Conservation (phyloP, 2,113 vertebrate genomes). For the Pachycephala philippinensis region DNA sequence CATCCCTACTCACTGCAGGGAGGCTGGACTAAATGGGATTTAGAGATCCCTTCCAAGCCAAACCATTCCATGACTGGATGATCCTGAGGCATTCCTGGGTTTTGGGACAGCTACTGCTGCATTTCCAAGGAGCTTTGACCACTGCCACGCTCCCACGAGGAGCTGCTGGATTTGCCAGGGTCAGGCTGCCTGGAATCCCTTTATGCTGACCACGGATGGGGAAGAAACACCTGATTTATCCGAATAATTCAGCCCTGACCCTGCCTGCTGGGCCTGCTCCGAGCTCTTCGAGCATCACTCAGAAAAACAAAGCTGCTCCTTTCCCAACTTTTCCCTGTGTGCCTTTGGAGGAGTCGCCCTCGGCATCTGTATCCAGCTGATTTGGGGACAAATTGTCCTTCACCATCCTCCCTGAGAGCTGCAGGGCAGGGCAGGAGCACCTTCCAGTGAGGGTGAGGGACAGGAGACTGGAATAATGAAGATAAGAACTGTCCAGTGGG, state of each 20-base stretch:
- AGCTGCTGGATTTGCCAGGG: too few species aligned
- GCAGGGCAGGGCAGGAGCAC: neutral
- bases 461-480: neutral
- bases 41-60: neutral
- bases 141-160: rapidly evolving
- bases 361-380: neutral
- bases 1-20: neutral
- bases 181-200: neutral
- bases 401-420: neutral
- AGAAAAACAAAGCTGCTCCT: neutral
- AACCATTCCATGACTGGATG: neutral
- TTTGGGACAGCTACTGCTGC: neutral
- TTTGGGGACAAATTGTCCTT: neutral
- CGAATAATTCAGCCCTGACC: rapidly evolving
- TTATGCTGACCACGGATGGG: rapidly evolving
- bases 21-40: neutral
- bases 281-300: neutral
- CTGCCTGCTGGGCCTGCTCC: neutral
- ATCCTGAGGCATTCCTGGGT: rapidly evolving
- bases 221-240: rapidly evolving
- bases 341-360: rapidly evolving
- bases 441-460: neutral
- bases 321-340: neutral
- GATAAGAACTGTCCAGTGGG: neutral
- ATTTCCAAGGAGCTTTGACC: rapidly evolving